Evolutionary conservation across 2,797 vertebrate species (phyloP).

Genomic region (Notoglanidium macrostoma): DNA sequence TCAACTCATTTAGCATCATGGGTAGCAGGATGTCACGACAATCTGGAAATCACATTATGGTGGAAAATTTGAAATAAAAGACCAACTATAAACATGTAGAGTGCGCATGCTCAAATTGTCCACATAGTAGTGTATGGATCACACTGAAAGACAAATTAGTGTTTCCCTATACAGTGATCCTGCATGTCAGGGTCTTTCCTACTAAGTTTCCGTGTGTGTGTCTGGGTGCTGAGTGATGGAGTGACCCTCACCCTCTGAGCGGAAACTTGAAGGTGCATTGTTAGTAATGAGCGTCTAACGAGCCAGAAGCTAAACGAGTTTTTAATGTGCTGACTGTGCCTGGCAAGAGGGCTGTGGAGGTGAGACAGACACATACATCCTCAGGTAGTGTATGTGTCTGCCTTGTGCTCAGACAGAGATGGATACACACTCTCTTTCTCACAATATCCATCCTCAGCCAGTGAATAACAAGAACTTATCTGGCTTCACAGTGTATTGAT

Average conservation of each 20-base stretch:
- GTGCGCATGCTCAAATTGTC: neutral
- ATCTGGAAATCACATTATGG: constrained; percentile 71
- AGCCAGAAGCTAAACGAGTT: constrained; percentile 72
- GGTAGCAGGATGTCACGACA: constrained; percentile 93
- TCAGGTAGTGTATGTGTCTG: constrained; percentile 7
- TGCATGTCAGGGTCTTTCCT: neutral
- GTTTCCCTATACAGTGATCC: neutral
- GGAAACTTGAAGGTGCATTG: constrained; percentile 58
- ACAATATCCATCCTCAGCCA: constrained; percentile 10
- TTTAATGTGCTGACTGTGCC: constrained; percentile 71
- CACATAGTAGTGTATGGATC: neutral
- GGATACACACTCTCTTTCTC: neutral
- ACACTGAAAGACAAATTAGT: neutral
- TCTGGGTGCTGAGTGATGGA: constrained; percentile 8
- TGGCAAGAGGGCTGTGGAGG: constrained; percentile 29
- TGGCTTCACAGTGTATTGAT: constrained; percentile 7
- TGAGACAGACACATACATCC: constrained; percentile 31
- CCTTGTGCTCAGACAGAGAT: constrained; percentile 11
- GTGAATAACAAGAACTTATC: constrained; percentile 6
- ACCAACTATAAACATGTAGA: neutral
- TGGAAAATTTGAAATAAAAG: neutral
- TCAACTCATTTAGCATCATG: constrained; percentile 92
- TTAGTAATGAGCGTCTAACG: constrained; percentile 71
- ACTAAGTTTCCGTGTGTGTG: neutral
- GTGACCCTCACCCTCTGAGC: constrained; percentile 61